Evolutionary conservation across 1,140 invertebrate species (phyloP), one percentile per base, ranked within the genome.

Genomic region (Calliphora vicina): DNA sequence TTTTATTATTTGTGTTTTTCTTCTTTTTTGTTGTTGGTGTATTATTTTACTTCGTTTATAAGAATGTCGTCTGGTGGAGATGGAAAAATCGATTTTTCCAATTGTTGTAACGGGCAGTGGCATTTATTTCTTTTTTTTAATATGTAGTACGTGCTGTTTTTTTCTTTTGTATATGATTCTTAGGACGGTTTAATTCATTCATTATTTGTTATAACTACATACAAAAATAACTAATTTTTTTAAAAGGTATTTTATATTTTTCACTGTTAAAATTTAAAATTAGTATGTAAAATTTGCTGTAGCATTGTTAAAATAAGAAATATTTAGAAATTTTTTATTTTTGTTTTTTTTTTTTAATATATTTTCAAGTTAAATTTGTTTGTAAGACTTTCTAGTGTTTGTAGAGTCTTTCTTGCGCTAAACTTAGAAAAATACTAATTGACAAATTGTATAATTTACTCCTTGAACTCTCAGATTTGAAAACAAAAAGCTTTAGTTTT

Each of bases 61-160:
- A 67, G 61, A 67, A 67, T 67, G 61, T 67, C 35, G 12, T 23
- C n/a, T 78, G 74, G 45, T 78, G 35, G 43, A 81, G 25, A 25
- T 20, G 17, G 50, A 57, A 81, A 61, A 67, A 81, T 81, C 45
- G 80, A 81, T 67, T 81, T 81, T 81, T 42, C 50, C 42, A 61
- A 81, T 57, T 9, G 35, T 43, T 42, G 35, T 78, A 78, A 78
- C 42, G 74, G 74, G 74, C 74, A 78, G 74, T 78, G 74, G 35
- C 35, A 43, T 78, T 29, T 35, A 43, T 80, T 80, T 50, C 4
- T n/a, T 10, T 15, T 78, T 78, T 17, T n/a, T 57, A 17, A 2
- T 35, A 35, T 35, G 15, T n/a, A 57, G 17, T 67, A 67, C 61
- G 61, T 67, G 61, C 6, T 67, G 61, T 9, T 80, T 20, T 80